Conservation (phyloP, 2,113 vertebrate genomes). For the Albula goreensis region DNA sequence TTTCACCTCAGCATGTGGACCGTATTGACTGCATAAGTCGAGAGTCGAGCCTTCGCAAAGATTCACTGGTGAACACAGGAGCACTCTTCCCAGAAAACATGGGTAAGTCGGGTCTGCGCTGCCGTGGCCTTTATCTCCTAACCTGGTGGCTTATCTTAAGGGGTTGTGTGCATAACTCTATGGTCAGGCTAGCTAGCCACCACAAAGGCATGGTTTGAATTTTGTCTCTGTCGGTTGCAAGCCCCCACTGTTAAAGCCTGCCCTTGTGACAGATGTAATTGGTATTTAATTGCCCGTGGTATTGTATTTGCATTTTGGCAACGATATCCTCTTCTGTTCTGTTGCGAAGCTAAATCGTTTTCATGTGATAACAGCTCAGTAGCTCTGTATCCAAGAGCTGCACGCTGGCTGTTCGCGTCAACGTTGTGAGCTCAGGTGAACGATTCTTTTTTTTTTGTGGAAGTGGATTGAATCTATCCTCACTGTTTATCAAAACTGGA, state of each 20-base stretch:
- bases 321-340: not conserved
- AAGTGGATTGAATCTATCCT: not conserved
- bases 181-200: not conserved
- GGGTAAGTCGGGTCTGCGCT: constrained; percentile 1
- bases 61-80: too few relatives aligned
- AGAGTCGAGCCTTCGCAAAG: not conserved
- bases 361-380: not conserved
- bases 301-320: not conserved
- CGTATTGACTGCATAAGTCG: not conserved
- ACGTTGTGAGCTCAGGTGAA: not conserved
- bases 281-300: not conserved
- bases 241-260: not conserved
- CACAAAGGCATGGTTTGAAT: too few relatives aligned
- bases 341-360: not conserved
- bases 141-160: not conserved
- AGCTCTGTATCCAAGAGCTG: not conserved
- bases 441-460: not conserved
- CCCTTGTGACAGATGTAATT: not conserved
- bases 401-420: not conserved
- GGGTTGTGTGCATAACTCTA: not conserved
- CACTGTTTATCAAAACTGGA: not conserved
- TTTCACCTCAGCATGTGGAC: not conserved
- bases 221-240: not conserved
- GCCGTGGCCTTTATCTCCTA: not conserved
- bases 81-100: not conserved